Evolutionary conservation across 2,888 invertebrate species (phyloP).

Genomic region (Nomada fucata): DNA sequence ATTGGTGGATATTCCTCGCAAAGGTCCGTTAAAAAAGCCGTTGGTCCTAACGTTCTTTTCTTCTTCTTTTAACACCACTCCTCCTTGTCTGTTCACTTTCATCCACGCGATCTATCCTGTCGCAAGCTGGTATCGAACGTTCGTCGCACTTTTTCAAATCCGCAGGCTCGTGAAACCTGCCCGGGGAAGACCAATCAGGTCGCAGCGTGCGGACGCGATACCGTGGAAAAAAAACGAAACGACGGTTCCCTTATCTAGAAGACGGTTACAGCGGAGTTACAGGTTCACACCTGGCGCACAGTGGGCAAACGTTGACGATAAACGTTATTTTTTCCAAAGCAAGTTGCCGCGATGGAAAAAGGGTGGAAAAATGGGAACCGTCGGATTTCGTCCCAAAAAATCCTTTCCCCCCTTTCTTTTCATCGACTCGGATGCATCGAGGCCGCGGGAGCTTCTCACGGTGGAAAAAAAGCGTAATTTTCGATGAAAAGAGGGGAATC

Average conservation of each 20-base stretch:
- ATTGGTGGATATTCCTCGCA: not conserved
- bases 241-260: constrained; percentile 66
- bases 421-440: constrained; percentile 9
- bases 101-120: constrained; percentile 22
- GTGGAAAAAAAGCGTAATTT: constrained; percentile 68
- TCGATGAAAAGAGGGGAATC: constrained; percentile 64
- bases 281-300: constrained; percentile 63
- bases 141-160: constrained; percentile 57
- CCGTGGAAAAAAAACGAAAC: constrained; percentile 27
- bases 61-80: not conserved
- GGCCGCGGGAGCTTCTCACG: constrained; percentile 66
- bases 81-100: not conserved
- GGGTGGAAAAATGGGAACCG: constrained; percentile 71
- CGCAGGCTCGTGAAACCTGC: constrained; percentile 8
- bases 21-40: constrained; percentile 53
- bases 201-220: not conserved
- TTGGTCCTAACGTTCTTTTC: constrained; percentile 22
- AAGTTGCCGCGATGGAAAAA: constrained; percentile 54
- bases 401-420: constrained; percentile 52
- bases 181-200: constrained; percentile 22
- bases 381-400: constrained; percentile 74
- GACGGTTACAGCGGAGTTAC: constrained; percentile 8
- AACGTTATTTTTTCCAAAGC: constrained; percentile 43
- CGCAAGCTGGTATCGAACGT: constrained; percentile 22
- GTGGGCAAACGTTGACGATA: constrained; percentile 28